Percentiles rank a stretch among this genome's conserved stretches.
Evolutionary conservation across 2,888 invertebrate species (phyloP).

Genomic region (Halocaridina rubra): DNA sequence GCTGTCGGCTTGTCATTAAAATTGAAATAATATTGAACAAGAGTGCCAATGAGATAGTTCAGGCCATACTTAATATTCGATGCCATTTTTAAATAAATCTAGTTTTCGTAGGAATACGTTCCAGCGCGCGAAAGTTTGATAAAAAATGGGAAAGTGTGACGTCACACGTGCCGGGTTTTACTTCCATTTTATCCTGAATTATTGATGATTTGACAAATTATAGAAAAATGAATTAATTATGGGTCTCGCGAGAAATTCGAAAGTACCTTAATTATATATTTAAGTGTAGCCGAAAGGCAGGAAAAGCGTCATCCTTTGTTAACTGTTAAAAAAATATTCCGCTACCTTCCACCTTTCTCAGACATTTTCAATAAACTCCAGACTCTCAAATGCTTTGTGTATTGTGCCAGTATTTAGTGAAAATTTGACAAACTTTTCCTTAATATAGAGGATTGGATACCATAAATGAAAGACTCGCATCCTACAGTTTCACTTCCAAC

Average conservation of each 20-base stretch:
- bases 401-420: constrained; percentile 35
- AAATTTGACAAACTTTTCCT: constrained; percentile 37
- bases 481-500: too few relatives aligned
- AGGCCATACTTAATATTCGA: too few relatives aligned
- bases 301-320: constrained; percentile 39
- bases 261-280: constrained; percentile 18
- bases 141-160: constrained; percentile 57
- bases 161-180: constrained; percentile 51
- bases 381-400: not conserved
- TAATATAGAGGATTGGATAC: not conserved
- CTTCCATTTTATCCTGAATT: constrained; percentile 48
- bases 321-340: constrained; percentile 44
- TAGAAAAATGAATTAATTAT: not conserved
- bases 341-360: constrained; percentile 33
- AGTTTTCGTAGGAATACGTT: constrained; percentile 37
- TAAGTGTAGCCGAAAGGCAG: constrained; percentile 1
- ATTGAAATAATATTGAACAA: too few relatives aligned
- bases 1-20: not conserved
- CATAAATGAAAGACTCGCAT: not conserved
- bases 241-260: constrained; percentile 20
- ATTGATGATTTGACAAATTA: constrained; percentile 34
- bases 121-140: constrained; percentile 53
- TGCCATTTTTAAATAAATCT: not conserved
- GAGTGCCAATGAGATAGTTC: too few relatives aligned
- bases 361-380: constrained; percentile 45